phyloP scores from a whole-genome alignment of 2,797 vertebrate genomes.

The Schizothorax lantsangensis region DNA sequence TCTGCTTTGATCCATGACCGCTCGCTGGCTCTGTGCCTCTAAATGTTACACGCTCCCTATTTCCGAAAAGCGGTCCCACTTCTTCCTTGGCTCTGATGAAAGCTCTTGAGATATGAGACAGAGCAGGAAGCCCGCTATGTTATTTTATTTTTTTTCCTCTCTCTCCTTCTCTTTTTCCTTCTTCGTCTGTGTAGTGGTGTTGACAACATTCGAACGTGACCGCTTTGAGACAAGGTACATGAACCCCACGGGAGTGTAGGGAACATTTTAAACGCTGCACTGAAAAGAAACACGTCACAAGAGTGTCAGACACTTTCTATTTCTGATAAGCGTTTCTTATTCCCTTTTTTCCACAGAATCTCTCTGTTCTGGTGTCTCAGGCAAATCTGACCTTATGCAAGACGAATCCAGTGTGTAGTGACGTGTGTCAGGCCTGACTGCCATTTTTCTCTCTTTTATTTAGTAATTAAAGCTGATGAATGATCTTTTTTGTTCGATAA shows the following conservation, averaged over 20 bases:
- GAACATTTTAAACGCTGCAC: constrained; percentile 70
- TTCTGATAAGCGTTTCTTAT: constrained; percentile 69
- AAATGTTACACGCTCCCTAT: constrained; percentile 73
- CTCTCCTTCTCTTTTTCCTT: constrained; percentile 19
- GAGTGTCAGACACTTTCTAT: constrained; percentile 72
- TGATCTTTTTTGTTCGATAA: constrained; percentile 63
- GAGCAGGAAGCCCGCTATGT: constrained; percentile 73
- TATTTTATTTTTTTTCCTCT: constrained; percentile 58
- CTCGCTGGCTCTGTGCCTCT: constrained; percentile 67
- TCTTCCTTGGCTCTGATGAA: constrained; percentile 74
- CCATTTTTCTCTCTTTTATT: constrained; percentile 49
- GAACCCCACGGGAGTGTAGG: constrained; percentile 70
- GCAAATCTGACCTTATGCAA: constrained; percentile 64
- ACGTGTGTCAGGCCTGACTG: constrained; percentile 66
- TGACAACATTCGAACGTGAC: constrained; percentile 80
- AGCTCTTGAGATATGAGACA: constrained; percentile 76
- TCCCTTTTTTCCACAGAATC: constrained; percentile 52
- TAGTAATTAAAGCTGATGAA: constrained; percentile 72
- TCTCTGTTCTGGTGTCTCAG: constrained; percentile 67
- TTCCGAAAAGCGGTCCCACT: constrained; percentile 68
- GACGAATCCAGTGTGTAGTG: constrained; percentile 63
- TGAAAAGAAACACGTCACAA: constrained; percentile 76
- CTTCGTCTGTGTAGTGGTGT: constrained; percentile 69
- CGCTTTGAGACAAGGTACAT: constrained; percentile 75
- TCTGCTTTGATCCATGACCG: constrained; percentile 74